phyloP scores from a whole-genome alignment of 2,113 vertebrate genomes.

The Lethenteron reissneri region DNA sequence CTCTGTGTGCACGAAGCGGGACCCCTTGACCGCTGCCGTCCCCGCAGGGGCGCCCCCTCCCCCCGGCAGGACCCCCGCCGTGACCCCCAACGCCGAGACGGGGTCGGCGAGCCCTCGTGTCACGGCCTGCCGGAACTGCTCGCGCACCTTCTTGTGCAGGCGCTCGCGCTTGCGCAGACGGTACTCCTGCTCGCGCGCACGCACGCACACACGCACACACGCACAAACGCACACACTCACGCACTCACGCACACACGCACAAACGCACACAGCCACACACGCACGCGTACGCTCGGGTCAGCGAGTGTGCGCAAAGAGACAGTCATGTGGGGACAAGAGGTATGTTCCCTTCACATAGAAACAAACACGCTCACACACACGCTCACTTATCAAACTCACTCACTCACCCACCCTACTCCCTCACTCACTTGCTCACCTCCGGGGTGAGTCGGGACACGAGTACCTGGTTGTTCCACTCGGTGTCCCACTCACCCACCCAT shows the following conservation, averaged over 20 bases:
- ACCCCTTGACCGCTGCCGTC: conserved; percentile 32
- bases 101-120: conserved; percentile 2
- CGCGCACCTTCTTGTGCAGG: conserved; percentile 38
- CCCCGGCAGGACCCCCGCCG: conserved; percentile 19
- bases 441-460: conserved; percentile 30
- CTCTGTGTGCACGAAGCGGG: conserved; percentile 55
- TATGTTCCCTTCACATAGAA: not conserved
- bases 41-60: conserved; percentile 15
- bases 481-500: conserved; percentile 29
- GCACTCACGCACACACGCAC: not conserved
- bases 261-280: not conserved
- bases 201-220: not conserved
- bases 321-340: not conserved
- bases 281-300: not conserved
- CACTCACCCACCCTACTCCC: no score
- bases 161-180: conserved; percentile 26
- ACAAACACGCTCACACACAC: no score
- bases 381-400: not conserved
- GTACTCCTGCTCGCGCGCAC: conserved; percentile 18
- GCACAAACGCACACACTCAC: not conserved
- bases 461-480: conserved; percentile 46
- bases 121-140: conserved; percentile 34
- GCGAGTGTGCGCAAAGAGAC: not conserved
- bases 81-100: not conserved
- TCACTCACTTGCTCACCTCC: conserved; percentile 8